These are phyloP conservation scores for Poliocrania exsul DNA, from an alignment of 2,797 vertebrate species.

Conservation along the genomic window DNA sequence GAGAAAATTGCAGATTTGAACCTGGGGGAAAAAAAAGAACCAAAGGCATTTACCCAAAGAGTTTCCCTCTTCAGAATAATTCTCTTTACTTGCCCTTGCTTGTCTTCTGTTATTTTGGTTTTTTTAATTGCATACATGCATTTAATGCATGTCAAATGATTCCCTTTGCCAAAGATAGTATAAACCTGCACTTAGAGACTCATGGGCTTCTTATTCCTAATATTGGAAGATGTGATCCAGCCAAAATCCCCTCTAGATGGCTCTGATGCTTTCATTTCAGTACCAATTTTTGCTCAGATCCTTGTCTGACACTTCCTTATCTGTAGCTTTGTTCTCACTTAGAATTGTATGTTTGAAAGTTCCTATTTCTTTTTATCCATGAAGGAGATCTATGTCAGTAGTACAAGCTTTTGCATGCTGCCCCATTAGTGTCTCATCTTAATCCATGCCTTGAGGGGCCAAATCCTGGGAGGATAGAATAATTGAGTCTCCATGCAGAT, in stretches of 20 bases:
- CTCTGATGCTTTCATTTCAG: background rate
- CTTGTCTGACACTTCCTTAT: background rate
- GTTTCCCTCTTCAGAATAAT: background rate
- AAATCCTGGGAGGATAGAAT: background rate
- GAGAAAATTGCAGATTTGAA: background rate
- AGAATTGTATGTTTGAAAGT: background rate
- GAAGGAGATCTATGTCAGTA: slow-evolving; percentile 38
- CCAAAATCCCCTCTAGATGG: slow-evolving; percentile 3
- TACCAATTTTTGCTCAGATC: background rate
- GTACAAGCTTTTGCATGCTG: slow-evolving; percentile 64
- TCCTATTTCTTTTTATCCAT: slow-evolving; percentile 17
- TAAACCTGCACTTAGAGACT: background rate
- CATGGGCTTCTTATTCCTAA: background rate
- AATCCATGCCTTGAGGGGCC: slow-evolving; percentile 49
- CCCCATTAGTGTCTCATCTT: slow-evolving; percentile 49
- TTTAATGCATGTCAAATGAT: background rate
- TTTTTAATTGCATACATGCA: background rate
- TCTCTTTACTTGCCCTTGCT: background rate
- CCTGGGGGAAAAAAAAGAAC: background rate
- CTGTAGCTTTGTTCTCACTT: slow-evolving; percentile 1
- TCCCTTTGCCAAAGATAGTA: background rate
- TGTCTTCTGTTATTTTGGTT: background rate
- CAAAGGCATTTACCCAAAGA: background rate
- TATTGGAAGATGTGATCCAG: background rate
- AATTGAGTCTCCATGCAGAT: background rate